Conservation (phyloP, 2,797 vertebrate species). For the Karalla daura region DNA sequence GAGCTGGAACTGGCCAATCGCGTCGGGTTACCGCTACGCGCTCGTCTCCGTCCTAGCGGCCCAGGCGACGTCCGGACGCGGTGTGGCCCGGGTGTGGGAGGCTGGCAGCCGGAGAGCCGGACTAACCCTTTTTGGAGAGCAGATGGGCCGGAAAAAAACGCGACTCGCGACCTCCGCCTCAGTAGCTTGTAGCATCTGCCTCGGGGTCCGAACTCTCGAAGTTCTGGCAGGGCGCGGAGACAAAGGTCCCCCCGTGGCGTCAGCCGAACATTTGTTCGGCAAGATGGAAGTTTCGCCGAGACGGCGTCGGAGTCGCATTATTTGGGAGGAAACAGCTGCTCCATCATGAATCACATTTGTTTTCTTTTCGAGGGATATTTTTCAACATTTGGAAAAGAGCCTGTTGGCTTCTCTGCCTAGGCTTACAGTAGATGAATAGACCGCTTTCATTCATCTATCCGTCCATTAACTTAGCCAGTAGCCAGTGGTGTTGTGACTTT, state of each 20-base stretch:
- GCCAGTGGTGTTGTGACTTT: too few relatives aligned
- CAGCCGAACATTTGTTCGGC: too few relatives aligned
- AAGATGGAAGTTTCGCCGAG: constrained; percentile 46
- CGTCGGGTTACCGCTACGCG: constrained; percentile 31
- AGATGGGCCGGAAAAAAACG: constrained; percentile 71
- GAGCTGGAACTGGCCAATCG: too few relatives aligned
- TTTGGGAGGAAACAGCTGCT: constrained; percentile 43
- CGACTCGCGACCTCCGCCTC: constrained; percentile 69
- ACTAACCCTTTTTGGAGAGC: constrained; percentile 68
- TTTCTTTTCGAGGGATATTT: not conserved
- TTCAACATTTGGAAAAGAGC: not conserved
- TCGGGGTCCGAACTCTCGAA: constrained; percentile 56
- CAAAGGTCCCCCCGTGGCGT: constrained; percentile 37
- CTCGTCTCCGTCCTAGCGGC: constrained; percentile 41
- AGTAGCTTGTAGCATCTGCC: constrained; percentile 72
- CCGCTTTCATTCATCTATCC: not conserved
- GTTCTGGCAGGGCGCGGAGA: constrained; percentile 43
- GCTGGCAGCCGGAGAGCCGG: constrained; percentile 53
- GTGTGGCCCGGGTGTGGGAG: constrained; percentile 55
- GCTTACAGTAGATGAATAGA: not conserved
- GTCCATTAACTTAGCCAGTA: too few relatives aligned
- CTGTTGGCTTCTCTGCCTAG: not conserved
- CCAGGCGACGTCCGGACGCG: constrained; percentile 42
- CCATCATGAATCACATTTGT: not conserved
- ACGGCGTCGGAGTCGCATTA: constrained; percentile 21